Evolutionary conservation across 2,113 vertebrate species (phyloP).

Genomic region (Trinectes maculatus): DNA sequence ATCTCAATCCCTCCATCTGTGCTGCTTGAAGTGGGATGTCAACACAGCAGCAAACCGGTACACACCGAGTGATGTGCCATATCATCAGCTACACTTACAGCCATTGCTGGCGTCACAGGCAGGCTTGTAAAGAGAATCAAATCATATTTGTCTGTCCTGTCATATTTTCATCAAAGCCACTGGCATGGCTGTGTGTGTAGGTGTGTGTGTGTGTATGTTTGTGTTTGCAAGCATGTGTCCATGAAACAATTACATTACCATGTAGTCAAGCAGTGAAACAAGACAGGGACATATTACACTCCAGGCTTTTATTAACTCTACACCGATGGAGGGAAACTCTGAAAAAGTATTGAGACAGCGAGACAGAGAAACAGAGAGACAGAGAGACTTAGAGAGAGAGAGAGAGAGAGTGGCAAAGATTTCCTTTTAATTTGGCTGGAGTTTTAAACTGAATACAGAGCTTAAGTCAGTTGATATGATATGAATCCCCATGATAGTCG

Average conservation of each 20-base stretch:
- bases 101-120: slow-evolving; percentile 19
- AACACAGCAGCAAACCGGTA: slow-evolving; percentile 24
- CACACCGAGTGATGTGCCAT: slow-evolving; percentile 26
- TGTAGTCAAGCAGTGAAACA: slow-evolving; percentile 52
- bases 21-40: slow-evolving; percentile 43
- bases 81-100: slow-evolving; percentile 49
- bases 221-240: slow-evolving; percentile 33
- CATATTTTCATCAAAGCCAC: slow-evolving; percentile 72
- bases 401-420: too few relatives aligned
- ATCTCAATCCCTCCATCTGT: slow-evolving; percentile 27
- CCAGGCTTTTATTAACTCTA: slow-evolving; percentile 33
- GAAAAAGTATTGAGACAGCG: not conserved
- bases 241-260: slow-evolving; percentile 51
- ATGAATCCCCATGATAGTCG: too few relatives aligned
- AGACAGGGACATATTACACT: slow-evolving; percentile 53
- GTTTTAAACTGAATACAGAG: too few relatives aligned
- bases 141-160: slow-evolving; percentile 65
- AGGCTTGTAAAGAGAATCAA: slow-evolving; percentile 60
- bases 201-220: slow-evolving; percentile 22
- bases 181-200: slow-evolving; percentile 64
- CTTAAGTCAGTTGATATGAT: too few relatives aligned
- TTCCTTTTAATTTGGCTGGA: too few relatives aligned
- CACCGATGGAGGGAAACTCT: slow-evolving; percentile 25
- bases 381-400: not conserved
- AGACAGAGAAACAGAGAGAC: slow-evolving; percentile 8